These are phyloP conservation scores for Cryptomyrus ogoouensis DNA, from an alignment of 2,113 vertebrate species.

Conservation along the genomic window DNA sequence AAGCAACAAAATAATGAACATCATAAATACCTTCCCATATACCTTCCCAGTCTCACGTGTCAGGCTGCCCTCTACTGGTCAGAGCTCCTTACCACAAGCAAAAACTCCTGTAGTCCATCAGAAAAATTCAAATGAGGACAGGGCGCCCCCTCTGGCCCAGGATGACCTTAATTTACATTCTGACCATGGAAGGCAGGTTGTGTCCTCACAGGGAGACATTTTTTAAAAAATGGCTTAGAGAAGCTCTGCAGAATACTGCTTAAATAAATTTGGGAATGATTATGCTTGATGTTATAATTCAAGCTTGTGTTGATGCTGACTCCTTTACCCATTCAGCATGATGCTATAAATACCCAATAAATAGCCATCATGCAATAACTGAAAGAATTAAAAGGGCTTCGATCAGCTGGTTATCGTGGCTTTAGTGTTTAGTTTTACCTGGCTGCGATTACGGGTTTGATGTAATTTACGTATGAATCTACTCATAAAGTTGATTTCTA, in stretches of 20 bases:
- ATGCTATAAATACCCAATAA: not conserved
- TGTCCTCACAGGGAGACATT: not conserved
- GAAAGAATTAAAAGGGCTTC: not conserved
- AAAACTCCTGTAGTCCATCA: not conserved
- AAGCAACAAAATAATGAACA: not conserved
- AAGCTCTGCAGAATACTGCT: not conserved
- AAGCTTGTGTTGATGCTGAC: not conserved
- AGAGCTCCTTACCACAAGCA: not conserved
- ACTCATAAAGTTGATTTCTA: not conserved
- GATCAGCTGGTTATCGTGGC: not conserved
- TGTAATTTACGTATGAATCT: not conserved
- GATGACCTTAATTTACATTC: not conserved
- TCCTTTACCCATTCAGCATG: not conserved
- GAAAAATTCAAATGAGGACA: not conserved
- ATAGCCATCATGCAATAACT: not conserved
- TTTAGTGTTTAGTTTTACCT: not conserved
- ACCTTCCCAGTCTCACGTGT: too few species aligned
- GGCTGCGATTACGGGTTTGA: not conserved
- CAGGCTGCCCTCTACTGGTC: not conserved
- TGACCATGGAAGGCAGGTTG: not conserved
- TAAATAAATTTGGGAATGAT: not conserved
- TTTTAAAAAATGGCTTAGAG: not conserved
- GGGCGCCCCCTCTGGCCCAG: not conserved
- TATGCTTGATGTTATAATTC: not conserved
- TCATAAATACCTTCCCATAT: not conserved